Percentiles rank a stretch among this genome's conserved stretches.
Evolutionary conservation across 2,797 vertebrate genomes (phyloP).

Genomic region (Scolopax rusticola): DNA sequence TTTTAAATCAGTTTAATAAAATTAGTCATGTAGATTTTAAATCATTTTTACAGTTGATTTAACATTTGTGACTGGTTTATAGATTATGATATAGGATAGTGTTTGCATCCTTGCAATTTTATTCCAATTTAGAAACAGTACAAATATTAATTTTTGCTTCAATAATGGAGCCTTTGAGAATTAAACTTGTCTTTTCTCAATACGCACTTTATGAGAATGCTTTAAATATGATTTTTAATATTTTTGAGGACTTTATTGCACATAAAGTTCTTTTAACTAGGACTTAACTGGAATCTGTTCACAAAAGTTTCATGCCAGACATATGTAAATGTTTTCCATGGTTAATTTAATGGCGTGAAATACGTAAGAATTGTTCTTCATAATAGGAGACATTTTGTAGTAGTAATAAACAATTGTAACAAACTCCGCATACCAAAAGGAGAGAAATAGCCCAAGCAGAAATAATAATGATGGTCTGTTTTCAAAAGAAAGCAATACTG

Average conservation of each 20-base stretch:
- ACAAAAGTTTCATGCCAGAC: conserved; percentile 68
- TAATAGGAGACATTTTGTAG: conserved; percentile 2
- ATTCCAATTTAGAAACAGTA: conserved; percentile 87
- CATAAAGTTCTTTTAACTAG: conserved; percentile 59
- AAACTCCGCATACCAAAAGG: background rate
- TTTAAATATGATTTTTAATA: conserved; percentile 83
- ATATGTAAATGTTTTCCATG: conserved; percentile 40
- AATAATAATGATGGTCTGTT: background rate
- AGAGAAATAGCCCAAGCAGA: background rate
- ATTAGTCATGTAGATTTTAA: conserved; percentile 85
- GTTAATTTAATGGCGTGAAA: conserved; percentile 50
- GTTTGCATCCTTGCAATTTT: conserved; percentile 86
- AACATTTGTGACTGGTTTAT: conserved; percentile 84
- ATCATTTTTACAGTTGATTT: conserved; percentile 85
- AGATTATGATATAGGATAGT: conserved; percentile 82
- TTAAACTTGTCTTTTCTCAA: conserved; percentile 79
- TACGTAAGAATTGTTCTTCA: conserved; percentile 30
- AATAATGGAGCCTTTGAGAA: conserved; percentile 82
- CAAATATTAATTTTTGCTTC: conserved; percentile 91
- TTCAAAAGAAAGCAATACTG: background rate
- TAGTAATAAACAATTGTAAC: background rate
- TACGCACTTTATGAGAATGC: conserved; percentile 79
- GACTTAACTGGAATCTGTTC: conserved; percentile 48
- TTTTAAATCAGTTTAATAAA: conserved; percentile 85
- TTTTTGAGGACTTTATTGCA: conserved; percentile 78